Conservation (phyloP, 2,888 invertebrate species). For the Tiphia femorata region DNA sequence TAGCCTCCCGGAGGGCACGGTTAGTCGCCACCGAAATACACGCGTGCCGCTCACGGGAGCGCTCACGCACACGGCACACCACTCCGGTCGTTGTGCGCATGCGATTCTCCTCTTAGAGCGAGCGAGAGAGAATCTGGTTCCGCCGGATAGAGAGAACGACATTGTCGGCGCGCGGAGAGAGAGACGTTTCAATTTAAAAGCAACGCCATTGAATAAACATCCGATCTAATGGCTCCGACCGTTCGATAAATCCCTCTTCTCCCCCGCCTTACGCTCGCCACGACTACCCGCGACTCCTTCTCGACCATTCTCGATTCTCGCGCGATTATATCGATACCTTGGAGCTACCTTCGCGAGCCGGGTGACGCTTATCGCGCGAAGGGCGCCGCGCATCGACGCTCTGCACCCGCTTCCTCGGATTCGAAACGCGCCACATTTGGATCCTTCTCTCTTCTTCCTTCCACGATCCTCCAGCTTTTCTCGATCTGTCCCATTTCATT, state of each 20-base stretch:
- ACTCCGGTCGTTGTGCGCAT: too few relatives aligned
- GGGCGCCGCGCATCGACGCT: constrained; percentile 1
- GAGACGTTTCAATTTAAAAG: constrained; percentile 62
- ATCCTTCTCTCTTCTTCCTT: constrained; percentile 7
- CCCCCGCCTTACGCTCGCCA: constrained; percentile 16
- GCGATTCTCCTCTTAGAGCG: too few relatives aligned
- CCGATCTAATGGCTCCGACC: constrained; percentile 32
- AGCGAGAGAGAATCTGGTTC: too few relatives aligned
- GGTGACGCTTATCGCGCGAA: constrained; percentile 33
- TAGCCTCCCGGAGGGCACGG: constrained; percentile 20
- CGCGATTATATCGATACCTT: constrained; percentile 36
- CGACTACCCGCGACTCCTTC: constrained; percentile 4
- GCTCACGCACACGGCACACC: constrained; percentile 11
- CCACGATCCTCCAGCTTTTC: not conserved
- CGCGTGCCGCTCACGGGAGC: not conserved
- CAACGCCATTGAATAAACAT: constrained; percentile 53
- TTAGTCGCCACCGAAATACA: constrained; percentile 2
- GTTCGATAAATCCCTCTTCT: constrained; percentile 55
- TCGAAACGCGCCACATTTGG: too few relatives aligned
- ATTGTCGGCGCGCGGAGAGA: constrained; percentile 35
- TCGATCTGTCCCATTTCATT: not conserved
- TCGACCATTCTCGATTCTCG: constrained; percentile 14
- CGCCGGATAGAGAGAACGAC: constrained; percentile 36
- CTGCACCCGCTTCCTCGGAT: too few relatives aligned
- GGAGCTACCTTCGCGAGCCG: constrained; percentile 1